phyloP scores from a whole-genome alignment of 2,888 invertebrate genomes.

The Brachyptera risi region DNA sequence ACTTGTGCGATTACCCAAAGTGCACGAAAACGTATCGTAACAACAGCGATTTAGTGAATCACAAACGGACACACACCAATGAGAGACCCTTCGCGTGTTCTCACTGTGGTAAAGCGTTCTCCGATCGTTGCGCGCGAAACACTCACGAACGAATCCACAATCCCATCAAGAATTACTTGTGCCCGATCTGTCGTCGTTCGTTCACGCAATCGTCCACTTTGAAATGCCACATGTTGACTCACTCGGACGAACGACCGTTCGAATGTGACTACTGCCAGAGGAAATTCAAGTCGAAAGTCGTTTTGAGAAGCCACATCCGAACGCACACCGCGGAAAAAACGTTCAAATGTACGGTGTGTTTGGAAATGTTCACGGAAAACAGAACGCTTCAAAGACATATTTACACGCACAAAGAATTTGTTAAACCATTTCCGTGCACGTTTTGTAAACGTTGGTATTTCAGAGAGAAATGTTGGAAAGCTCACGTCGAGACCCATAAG shows the following conservation, averaged over 20 bases:
- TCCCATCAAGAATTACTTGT: not conserved
- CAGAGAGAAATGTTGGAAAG: not conserved
- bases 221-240: not conserved
- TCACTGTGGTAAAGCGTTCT: not conserved
- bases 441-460: slow-evolving; percentile 3
- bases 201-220: not conserved
- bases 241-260: not conserved
- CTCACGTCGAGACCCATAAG: not conserved
- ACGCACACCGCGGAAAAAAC: not conserved
- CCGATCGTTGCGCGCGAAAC: not conserved
- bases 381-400: not conserved
- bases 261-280: not conserved
- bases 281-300: not conserved
- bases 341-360: not conserved
- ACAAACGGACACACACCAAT: not conserved
- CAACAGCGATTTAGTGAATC: not conserved
- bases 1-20: not conserved
- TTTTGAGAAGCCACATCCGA: not conserved
- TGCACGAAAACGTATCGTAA: not conserved
- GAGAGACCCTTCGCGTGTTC: not conserved
- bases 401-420: not conserved
- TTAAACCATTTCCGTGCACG: slow-evolving; percentile 3
- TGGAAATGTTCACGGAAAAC: not conserved
- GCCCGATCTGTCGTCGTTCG: not conserved
- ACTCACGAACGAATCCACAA: not conserved